These are phyloP conservation scores for Rhinoraja longicauda DNA, from an alignment of 2,797 vertebrate genomes.

Conservation along the genomic window DNA sequence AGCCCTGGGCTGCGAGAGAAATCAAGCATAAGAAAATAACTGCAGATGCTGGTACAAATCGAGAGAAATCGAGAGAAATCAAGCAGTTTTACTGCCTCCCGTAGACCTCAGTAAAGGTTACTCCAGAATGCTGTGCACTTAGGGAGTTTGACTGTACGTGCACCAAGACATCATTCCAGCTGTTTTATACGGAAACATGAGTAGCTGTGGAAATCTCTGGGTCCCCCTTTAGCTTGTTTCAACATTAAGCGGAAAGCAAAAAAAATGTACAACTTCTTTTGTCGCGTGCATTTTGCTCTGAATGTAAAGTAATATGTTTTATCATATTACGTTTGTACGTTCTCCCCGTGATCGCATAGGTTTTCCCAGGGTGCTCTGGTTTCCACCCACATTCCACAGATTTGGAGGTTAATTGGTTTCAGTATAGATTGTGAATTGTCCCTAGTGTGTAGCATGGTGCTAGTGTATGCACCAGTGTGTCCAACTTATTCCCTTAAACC, in stretches of 20 bases:
- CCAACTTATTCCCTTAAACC: too few relatives aligned
- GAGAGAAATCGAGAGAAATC: background rate
- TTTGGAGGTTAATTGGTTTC: background rate
- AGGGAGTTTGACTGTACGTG: background rate
- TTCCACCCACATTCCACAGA: too few relatives aligned
- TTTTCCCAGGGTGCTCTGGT: too few relatives aligned
- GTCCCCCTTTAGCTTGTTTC: background rate
- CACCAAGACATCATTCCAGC: background rate
- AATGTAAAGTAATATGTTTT: background rate
- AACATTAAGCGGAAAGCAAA: background rate
- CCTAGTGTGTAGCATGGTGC: too few relatives aligned
- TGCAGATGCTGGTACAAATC: too few relatives aligned
- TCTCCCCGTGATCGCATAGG: too few relatives aligned
- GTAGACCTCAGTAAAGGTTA: background rate
- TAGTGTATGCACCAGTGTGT: too few relatives aligned
- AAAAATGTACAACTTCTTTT: background rate
- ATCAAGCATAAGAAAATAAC: too few relatives aligned
- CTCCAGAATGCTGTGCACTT: background rate
- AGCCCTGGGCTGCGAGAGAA: background rate
- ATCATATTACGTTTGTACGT: too few relatives aligned
- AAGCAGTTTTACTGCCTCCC: background rate
- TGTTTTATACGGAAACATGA: background rate
- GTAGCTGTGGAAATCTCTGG: background rate
- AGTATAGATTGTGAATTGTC: too few relatives aligned
- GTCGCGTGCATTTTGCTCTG: background rate